A percentile compares a stretch with the other conserved stretches of the same genome.
Conservation (phyloP, 2,888 invertebrate genomes). For the Pristionchus maxplancki region DNA sequence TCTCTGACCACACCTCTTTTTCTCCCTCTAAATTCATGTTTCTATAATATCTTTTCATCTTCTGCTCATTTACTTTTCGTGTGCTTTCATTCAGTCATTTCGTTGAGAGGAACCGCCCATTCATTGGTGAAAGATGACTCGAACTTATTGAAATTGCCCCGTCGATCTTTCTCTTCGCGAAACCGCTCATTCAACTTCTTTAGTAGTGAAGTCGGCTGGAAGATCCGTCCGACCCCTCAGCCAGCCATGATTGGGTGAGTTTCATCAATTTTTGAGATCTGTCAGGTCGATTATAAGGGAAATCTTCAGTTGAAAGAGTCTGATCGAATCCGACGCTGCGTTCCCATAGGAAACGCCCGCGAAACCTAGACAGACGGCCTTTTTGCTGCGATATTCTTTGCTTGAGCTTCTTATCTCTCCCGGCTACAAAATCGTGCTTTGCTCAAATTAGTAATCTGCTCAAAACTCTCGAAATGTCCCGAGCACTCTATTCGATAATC, state of each 20-base stretch:
- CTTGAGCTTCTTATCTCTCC: not conserved
- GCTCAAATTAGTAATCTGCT: not conserved
- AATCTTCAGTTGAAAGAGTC: not conserved
- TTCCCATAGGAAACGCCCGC: not conserved
- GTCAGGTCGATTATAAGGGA: not conserved
- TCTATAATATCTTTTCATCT: not conserved
- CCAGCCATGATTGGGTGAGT: slow-evolving; percentile 6
- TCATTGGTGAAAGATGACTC: not conserved
- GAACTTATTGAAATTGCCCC: slow-evolving; percentile 7
- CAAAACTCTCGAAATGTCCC: not conserved
- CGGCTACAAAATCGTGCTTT: not conserved
- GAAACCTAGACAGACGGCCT: not conserved
- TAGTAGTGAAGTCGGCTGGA: not conserved
- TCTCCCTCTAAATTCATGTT: not conserved
- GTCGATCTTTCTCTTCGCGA: not conserved
- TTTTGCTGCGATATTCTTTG: not conserved
- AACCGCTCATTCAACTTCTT: not conserved
- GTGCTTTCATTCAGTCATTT: not conserved
- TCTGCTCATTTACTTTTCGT: not conserved
- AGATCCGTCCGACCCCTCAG: not conserved
- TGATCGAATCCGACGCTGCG: not conserved
- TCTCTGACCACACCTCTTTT: not conserved
- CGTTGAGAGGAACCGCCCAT: not conserved
- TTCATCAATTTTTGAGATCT: not conserved
- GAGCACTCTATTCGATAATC: not conserved